A percentile compares a stretch with the other conserved stretches of the same genome.
Conservation (phyloP, 1,140 invertebrate genomes). For the Bombus huntii region DNA sequence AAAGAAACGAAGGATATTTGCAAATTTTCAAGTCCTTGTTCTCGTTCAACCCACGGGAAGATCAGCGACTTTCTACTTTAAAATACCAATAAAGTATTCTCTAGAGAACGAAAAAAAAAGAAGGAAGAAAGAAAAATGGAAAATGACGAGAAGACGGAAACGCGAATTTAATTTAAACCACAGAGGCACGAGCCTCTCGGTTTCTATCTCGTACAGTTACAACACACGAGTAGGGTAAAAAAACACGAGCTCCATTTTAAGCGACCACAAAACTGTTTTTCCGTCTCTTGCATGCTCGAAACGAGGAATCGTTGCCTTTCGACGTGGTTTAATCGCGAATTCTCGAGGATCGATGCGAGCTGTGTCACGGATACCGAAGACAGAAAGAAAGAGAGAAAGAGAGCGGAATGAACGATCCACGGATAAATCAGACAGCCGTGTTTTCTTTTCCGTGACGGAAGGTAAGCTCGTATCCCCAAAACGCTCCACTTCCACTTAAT, state of each 20-base stretch:
- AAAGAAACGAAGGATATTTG: too few species aligned
- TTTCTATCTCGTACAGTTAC: too few species aligned
- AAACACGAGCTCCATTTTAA: neutral
- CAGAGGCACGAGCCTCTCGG: too few species aligned
- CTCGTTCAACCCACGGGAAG: too few species aligned
- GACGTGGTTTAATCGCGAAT: conserved; percentile 50
- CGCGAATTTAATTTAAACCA: too few species aligned
- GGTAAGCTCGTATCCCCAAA: conserved; percentile 30
- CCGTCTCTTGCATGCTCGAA: neutral
- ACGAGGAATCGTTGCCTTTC: conserved; percentile 55
- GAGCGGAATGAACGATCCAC: conserved; percentile 55
- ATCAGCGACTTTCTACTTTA: too few species aligned
- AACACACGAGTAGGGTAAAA: too few species aligned
- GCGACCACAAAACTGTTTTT: conserved; percentile 25
- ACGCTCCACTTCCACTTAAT: neutral
- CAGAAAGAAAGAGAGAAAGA: conserved; percentile 50
- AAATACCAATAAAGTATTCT: too few species aligned
- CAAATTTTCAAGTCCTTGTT: too few species aligned
- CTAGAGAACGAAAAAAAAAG: too few species aligned
- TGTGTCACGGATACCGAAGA: conserved; percentile 38
- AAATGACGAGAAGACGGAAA: too few species aligned
- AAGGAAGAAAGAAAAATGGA: too few species aligned
- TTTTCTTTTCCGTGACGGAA: conserved; percentile 65
- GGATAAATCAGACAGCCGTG: conserved; percentile 58
- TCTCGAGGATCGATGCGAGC: conserved; percentile 49